A percentile compares a stretch with the other conserved stretches of the same genome.
Evolutionary conservation across 2,113 vertebrate genomes (phyloP).

Genomic region (Vireo altiloquus): DNA sequence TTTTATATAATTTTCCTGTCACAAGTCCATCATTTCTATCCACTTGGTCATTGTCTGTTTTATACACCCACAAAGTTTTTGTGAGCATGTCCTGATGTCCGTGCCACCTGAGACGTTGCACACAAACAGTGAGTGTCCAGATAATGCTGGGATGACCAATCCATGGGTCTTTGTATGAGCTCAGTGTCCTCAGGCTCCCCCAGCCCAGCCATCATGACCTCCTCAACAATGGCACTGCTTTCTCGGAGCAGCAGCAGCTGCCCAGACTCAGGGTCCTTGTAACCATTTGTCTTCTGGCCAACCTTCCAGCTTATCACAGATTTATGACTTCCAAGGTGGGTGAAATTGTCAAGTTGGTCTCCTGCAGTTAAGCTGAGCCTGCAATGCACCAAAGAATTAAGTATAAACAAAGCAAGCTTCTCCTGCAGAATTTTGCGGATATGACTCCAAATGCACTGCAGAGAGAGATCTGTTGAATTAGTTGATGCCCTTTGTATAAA

Average conservation of each 20-base stretch:
- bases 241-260: not conserved
- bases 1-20: not conserved
- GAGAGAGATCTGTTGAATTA: not conserved
- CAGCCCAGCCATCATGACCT: not conserved
- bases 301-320: not conserved
- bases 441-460: not conserved
- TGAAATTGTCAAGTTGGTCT: not conserved
- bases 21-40: not conserved
- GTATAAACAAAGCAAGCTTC: not conserved
- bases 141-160: not conserved
- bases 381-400: not conserved
- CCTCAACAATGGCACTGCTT: not conserved
- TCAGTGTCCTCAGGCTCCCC: rapidly evolving
- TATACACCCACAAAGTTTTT: not conserved
- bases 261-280: not conserved
- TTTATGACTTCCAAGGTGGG: not conserved
- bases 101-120: not conserved
- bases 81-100: not conserved
- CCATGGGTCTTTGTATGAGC: rapidly evolving
- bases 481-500: not conserved
- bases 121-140: not conserved
- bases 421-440: not conserved
- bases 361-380: not conserved
- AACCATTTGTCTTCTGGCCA: not conserved
- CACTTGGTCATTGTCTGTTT: not conserved